Percentiles rank a stretch among this genome's conserved stretches.
Conservation (phyloP, 2,113 vertebrate genomes). For the Telmatochromis bifrenatus region DNA sequence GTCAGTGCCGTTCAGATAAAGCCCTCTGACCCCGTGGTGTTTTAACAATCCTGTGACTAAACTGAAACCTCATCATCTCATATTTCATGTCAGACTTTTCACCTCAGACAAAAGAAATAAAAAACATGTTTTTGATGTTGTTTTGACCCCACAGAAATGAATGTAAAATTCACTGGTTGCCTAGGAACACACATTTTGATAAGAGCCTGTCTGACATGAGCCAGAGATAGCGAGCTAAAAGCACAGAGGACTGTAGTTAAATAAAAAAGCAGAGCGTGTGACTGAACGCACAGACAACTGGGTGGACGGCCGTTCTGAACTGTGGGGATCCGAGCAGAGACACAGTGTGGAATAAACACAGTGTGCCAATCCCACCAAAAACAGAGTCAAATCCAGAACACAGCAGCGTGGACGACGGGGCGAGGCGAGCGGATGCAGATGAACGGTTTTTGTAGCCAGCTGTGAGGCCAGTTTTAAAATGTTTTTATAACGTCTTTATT, state of each 20-base stretch:
- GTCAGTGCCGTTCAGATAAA: background rate
- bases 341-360: background rate
- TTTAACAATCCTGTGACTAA: background rate
- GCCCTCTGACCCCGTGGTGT: background rate
- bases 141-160: background rate
- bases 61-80: background rate
- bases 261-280: background rate
- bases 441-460: background rate
- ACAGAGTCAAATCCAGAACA: background rate
- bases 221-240: background rate
- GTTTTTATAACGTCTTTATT: background rate
- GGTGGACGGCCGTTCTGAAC: background rate
- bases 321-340: background rate
- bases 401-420: background rate
- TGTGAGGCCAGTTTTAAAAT: background rate
- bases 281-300: background rate
- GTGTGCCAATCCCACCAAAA: background rate
- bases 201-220: background rate
- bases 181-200: background rate
- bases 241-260: background rate
- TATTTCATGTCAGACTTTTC: background rate
- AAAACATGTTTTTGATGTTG: background rate
- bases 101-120: background rate
- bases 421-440: background rate
- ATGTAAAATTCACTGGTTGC: background rate